Base-by-base conservation (phyloP, 2,113 vertebrate genomes). In the Rhinichthys klamathensis region DNA sequence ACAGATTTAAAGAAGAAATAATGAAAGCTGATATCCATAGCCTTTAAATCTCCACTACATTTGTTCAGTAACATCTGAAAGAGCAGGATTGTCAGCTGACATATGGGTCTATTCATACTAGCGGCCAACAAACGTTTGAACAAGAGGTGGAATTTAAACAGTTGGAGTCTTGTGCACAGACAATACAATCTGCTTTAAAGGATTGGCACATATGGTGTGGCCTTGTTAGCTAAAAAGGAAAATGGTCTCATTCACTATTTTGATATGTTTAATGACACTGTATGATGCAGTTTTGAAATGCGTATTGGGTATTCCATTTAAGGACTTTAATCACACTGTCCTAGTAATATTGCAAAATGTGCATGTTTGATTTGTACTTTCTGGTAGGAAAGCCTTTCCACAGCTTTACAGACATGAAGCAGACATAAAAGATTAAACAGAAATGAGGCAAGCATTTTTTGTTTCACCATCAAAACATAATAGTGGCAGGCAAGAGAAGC, bases 91-190 rank as follows among this genome's bases (percentile, higher is more conserved):
- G 77, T 41, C 32, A 80, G 56, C 23, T 35, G 54, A 80, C 77
- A 80, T 80, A 80, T 80, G 56, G 77, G 35, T 80, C 77, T 80
- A 80, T 80, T 80, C 77, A 80, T 61, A 41, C 58, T 3, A 76
- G 74, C 15, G 27, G 46, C 74, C 74, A 76, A 49, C 82, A 63
- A 75, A 63, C 46, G 74, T 78, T 77, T 76, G 56, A 65, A 41
- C 83, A 78, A 75, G 61, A 67, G 83, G 30, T 54, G 49, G 83
- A 78, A 80, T 61, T 80, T 63, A 80, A 80, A 78, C 60, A 84
- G 74, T 44, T 77, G 83, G 25, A 41, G 49, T 58, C 27, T 25
- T 44, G 81, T 72, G 3, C 13, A 72, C 46, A 25, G 16, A 38
- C 21, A 75, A 46, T 76, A 54, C 38, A 51, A 69, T 67, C 74